Evolutionary conservation across 2,888 invertebrate species (phyloP).

Genomic region (Xanthorhoe designata): DNA sequence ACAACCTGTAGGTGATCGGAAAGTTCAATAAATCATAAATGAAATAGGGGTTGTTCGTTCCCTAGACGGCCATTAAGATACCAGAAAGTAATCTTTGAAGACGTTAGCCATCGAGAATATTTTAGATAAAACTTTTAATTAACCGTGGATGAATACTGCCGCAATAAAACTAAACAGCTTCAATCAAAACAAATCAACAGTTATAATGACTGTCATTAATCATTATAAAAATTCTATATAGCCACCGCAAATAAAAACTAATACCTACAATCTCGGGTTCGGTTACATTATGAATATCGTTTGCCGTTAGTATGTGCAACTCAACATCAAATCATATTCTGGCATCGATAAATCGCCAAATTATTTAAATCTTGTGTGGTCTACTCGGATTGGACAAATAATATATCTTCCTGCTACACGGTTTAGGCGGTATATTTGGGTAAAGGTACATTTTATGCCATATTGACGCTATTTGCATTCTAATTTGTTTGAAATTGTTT

Average conservation of each 20-base stretch:
- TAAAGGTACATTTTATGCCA: conserved; percentile 25
- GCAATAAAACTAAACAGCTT: conserved; percentile 60
- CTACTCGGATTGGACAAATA: conserved; percentile 49
- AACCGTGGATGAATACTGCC: conserved; percentile 50
- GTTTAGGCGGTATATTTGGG: conserved; percentile 41
- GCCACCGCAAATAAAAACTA: conserved; percentile 61
- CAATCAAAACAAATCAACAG: conserved; percentile 67
- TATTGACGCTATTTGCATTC: conserved; percentile 42
- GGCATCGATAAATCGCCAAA: conserved; percentile 69
- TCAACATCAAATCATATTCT: conserved; percentile 63
- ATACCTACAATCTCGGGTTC: conserved; percentile 56
- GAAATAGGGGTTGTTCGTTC: conserved; percentile 68
- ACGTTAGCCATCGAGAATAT: conserved; percentile 34
- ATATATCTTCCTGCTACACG: conserved; percentile 46
- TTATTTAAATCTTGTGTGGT: conserved; percentile 72
- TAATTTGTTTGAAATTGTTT: conserved; percentile 27
- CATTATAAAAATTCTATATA: conserved; percentile 61
- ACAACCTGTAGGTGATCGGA: conserved; percentile 72
- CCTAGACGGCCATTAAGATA: conserved; percentile 61
- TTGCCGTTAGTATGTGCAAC: conserved; percentile 55
- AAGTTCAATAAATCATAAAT: conserved; percentile 72
- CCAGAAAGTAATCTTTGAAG: conserved; percentile 39
- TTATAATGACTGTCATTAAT: conserved; percentile 62
- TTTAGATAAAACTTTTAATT: conserved; percentile 51
- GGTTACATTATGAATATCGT: conserved; percentile 56